phyloP scores from a whole-genome alignment of 2,113 vertebrate genomes.

The Naja naja region DNA sequence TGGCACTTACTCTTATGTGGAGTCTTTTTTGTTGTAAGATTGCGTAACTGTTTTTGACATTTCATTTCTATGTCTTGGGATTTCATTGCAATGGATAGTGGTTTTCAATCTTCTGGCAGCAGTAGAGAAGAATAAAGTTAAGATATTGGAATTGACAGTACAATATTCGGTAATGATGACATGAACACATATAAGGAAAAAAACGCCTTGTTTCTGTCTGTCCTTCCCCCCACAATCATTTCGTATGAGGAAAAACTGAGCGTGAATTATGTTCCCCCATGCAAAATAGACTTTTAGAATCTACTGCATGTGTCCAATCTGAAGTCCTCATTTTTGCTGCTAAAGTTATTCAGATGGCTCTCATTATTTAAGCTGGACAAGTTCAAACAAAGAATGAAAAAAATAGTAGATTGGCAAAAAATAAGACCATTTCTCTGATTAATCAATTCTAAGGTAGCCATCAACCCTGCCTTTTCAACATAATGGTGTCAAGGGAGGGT shows the following conservation, averaged over 20 bases:
- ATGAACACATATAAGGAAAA: not conserved
- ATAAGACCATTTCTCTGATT: slow-evolving; percentile 25
- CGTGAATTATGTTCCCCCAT: not conserved
- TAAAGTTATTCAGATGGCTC: not conserved
- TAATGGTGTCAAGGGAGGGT: slow-evolving; percentile 26
- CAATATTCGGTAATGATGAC: not conserved
- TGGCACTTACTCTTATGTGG: not conserved
- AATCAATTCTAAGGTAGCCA: not conserved
- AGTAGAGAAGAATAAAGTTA: not conserved
- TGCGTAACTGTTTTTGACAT: not conserved
- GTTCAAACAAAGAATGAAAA: slow-evolving; percentile 33
- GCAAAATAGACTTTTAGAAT: not conserved
- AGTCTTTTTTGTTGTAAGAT: not conserved
- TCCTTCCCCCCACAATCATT: not conserved
- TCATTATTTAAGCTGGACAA: slow-evolving; percentile 9
- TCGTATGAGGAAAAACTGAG: not conserved
- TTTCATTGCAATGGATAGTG: not conserved
- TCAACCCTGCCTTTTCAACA: slow-evolving; percentile 12
- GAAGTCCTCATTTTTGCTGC: not conserved
- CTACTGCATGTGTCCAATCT: not conserved
- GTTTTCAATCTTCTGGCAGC: not conserved
- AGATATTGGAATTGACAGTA: not conserved
- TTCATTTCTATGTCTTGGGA: not conserved
- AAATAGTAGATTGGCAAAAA: slow-evolving; percentile 33
- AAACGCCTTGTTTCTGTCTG: not conserved